Evolutionary conservation across 1,140 invertebrate genomes (phyloP), one percentile per base, ranked within the genome.

Genomic region (Pantala flavescens): DNA sequence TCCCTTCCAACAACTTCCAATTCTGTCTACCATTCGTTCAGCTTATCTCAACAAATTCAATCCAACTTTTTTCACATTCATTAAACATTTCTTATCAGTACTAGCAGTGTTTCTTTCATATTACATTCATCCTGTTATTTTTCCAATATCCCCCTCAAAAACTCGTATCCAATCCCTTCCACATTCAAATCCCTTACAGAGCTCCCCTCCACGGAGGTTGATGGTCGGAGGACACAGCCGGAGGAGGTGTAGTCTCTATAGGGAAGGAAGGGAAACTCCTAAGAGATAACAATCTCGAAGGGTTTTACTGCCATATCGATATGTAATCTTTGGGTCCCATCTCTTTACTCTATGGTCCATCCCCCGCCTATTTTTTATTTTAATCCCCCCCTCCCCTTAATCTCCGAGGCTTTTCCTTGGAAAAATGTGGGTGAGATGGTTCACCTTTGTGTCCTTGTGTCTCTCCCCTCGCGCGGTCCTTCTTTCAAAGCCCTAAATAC

Each of bases 261-360:
- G 12, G 49, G 49, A 12, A 63, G 12, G n/a, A 12, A 3, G 12
- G 49, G 49, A 14, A 63, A 63, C 49, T 63, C 49, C 16, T 63
- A 21, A 63, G 49, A 63, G 49, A 63, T 63, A 63, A 63, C 49
- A 63, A 63, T 63, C 49, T 63, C 16, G 14, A 21, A 63, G 14
- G 49, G 49, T 63, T 63, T 63, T 63, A 63, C 49, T 63, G 49
- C 49, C n/a, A 63, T 63, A 63, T 63, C 49, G 49, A 63, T 63
- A 63, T 63, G 49, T 63, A 63, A 63, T 63, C 49, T 63, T 21
- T 63, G 49, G 49, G 49, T 19, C 49, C 49, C 49, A 63, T 63
- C 49, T 63, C 49, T 21, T 16, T 63, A 21, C 49, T 1, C 49
- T 21, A 16, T 16, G 14, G 49, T 19, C 49, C 49, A 36, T 36